Base-by-base conservation (phyloP, 2,888 invertebrate genomes). In the Euspilapteryx auroguttella region DNA sequence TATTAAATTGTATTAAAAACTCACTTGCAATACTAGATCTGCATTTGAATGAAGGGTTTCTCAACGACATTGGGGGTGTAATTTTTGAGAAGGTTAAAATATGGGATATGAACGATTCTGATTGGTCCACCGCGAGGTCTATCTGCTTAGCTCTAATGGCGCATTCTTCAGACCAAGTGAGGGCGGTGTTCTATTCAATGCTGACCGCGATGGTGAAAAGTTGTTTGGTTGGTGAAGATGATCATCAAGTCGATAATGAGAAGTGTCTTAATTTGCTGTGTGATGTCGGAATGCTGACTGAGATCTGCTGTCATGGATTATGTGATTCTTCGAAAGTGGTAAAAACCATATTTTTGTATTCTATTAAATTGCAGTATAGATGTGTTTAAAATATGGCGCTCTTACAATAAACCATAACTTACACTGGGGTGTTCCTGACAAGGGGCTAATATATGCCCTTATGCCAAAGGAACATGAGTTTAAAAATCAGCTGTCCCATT, bases 301-400 rank as follows among this genome's bases (percentile, higher is more conserved):
- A 86, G 61, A 81, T 86, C 20, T 77, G 82, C 34, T 78, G 79
- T 37, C 80, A 82, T 45, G 86, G 86, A 24, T 42, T 82, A 8
- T 69, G 63, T 7, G 76, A 73, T 0, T 45, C 44, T 14, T 39
- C 38, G 6, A 49, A 51, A 40, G 56, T 61, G 54, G 73, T 63
- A 30, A n/a, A n/a, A n/a, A 24, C 26, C 10, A 20, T 9, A 7
- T 12, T 21, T 4, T 5, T 9, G 17, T 17, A 17, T 25, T 25
- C 8, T 17, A 17, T 6, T 17, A 17, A 17, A 17, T 17, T 6
- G 8, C 17, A 8, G 17, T 17, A n/a, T n/a, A n/a, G n/a, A n/a
- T n/a, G n/a, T n/a, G n/a, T n/a, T n/a, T n/a, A n/a, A n/a, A n/a
- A n/a, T n/a, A n/a, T n/a, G n/a, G n/a, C n/a, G n/a, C n/a, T n/a